phyloP scores from a whole-genome alignment of 64 coral and sea anemone genomes.

The Catalaphyllia jardinei region DNA sequence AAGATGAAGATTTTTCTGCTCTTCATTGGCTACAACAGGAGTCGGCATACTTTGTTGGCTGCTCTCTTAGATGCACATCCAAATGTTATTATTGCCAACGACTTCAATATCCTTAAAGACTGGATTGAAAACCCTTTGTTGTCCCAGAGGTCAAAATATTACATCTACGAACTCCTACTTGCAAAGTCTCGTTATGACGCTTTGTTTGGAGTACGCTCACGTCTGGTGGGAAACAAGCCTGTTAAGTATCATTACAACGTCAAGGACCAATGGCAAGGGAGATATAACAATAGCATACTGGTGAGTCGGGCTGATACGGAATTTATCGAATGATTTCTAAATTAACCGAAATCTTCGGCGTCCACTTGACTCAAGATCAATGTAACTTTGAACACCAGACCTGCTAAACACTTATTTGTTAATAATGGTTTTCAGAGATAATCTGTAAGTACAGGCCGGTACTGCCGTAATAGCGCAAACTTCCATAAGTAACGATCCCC shows the following conservation, averaged over 20 bases:
- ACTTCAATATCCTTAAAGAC: conserved; percentile 9
- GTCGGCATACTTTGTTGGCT: conserved; percentile 1
- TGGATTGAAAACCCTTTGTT: neutral
- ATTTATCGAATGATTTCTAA: no score
- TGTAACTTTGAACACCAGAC: no score
- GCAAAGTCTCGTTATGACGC: conserved; percentile 17
- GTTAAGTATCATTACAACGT: conserved; percentile 13
- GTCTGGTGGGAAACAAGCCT: neutral
- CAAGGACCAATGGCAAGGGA: conserved; percentile 7
- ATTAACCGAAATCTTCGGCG: no score
- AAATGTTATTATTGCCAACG: conserved; percentile 18
- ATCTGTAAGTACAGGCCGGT: no score
- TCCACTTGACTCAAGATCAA: no score
- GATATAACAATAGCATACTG: neutral
- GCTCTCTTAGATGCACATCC: conserved; percentile 26
- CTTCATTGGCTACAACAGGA: conserved; percentile 26
- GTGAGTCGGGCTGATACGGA: neutral
- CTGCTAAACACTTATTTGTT: no score
- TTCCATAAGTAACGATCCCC: no score
- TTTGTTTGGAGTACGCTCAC: conserved; percentile 4
- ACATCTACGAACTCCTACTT: neutral
- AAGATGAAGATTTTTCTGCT: conserved; percentile 5
- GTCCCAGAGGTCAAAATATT: neutral
- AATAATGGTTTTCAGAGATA: no score
- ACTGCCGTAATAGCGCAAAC: no score